A percentile compares a stretch with the other conserved stretches of the same genome.
phyloP scores from a whole-genome alignment of 2,888 invertebrate genomes.

The Melikaiella ostensackeni region DNA sequence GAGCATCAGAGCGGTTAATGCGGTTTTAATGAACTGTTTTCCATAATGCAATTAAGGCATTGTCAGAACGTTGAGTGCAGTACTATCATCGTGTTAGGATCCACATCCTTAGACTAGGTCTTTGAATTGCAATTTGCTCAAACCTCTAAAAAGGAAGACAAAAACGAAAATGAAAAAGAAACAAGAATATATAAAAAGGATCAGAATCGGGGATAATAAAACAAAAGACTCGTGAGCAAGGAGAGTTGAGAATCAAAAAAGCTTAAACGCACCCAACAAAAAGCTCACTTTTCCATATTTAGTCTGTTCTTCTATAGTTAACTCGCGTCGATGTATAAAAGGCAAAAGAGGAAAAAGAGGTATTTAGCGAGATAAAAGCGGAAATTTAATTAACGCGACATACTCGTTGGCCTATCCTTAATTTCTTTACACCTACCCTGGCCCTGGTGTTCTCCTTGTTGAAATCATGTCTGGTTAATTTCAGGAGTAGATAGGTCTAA shows the following conservation, averaged over 20 bases:
- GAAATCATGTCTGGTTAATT: too few relatives aligned
- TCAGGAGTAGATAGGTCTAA: too few relatives aligned
- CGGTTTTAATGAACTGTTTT: constrained; percentile 68
- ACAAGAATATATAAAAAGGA: not conserved
- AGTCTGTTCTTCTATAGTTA: constrained; percentile 2
- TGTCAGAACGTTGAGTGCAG: constrained; percentile 57
- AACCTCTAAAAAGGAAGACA: not conserved
- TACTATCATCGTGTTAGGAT: constrained; percentile 50
- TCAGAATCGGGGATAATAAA: constrained; percentile 1
- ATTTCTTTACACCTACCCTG: not conserved
- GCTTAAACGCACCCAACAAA: constrained; percentile 20
- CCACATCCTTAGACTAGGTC: constrained; percentile 42
- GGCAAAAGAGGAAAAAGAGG: constrained; percentile 13
- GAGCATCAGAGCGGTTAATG: constrained; percentile 52
- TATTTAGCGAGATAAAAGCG: constrained; percentile 35
- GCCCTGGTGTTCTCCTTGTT: not conserved
- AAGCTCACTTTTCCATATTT: not conserved
- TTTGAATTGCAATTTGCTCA: constrained; percentile 60
- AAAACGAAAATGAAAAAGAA: not conserved
- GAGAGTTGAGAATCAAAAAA: constrained; percentile 38
- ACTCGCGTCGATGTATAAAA: constrained; percentile 41
- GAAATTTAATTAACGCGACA: constrained; percentile 63
- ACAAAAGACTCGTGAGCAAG: constrained; percentile 7
- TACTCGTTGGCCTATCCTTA: constrained; percentile 37
- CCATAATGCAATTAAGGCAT: constrained; percentile 71